Conservation (phyloP, 2,888 invertebrate genomes). For the Sipha maydis region DNA sequence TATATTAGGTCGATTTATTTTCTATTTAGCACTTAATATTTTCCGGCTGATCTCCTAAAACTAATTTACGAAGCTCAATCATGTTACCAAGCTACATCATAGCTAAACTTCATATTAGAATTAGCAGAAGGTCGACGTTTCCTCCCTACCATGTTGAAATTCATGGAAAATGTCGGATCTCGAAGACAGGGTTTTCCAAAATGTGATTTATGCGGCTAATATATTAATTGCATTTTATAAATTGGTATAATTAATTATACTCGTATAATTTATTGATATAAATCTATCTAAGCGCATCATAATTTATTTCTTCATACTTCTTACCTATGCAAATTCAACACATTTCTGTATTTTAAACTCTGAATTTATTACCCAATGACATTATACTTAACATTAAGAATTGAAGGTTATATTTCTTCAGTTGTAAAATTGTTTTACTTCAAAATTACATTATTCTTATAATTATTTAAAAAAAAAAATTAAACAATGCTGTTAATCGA, state of each 20-base stretch:
- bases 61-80: neutral
- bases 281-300: neutral
- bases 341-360: neutral
- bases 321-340: neutral
- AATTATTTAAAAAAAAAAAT: neutral
- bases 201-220: neutral
- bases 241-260: neutral
- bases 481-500: too few relatives aligned
- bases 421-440: neutral
- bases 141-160: neutral
- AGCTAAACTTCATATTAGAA: too few relatives aligned
- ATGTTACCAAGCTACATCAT: neutral
- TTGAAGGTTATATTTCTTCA: neutral
- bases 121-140: constrained; percentile 35
- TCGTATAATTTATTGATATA: too few relatives aligned
- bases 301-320: neutral
- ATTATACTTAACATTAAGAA: neutral
- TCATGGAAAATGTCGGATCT: neutral
- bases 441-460: neutral
- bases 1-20: constrained; percentile 15
- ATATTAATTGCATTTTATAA: neutral
- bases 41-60: neutral
- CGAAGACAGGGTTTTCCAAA: constrained; percentile 39
- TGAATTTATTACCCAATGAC: neutral
- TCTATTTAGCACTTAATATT: neutral